Conservation (phyloP, 2,113 vertebrate species). For the Phalacrocorax pelagicus region DNA sequence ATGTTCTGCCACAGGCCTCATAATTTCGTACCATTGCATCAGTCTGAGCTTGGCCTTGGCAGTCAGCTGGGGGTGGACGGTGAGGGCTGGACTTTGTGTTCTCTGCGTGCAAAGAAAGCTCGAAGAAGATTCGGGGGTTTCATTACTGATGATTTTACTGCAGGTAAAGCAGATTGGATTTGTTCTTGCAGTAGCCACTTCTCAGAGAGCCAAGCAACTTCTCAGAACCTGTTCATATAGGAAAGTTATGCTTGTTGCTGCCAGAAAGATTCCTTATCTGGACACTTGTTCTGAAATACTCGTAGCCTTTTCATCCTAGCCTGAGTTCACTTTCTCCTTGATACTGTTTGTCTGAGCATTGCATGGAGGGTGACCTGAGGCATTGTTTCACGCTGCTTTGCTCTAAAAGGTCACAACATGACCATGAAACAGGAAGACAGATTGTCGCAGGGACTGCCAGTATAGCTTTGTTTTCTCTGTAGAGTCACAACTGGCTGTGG, state of each 20-base stretch:
- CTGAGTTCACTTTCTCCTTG: background rate
- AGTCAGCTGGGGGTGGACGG: background rate
- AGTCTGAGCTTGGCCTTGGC: background rate
- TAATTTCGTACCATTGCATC: constrained; percentile 38
- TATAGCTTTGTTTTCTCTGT: background rate
- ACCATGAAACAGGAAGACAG: background rate
- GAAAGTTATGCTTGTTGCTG: background rate
- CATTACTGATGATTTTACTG: background rate
- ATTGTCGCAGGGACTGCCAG: background rate
- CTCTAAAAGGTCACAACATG: background rate
- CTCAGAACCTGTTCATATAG: background rate
- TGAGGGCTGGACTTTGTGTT: background rate
- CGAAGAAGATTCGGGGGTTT: background rate
- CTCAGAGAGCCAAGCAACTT: background rate
- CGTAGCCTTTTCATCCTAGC: background rate
- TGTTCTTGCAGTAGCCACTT: background rate
- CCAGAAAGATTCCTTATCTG: background rate
- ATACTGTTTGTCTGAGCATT: background rate
- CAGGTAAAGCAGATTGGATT: background rate
- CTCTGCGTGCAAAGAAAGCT: background rate
- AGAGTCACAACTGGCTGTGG: background rate
- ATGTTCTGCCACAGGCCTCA: background rate
- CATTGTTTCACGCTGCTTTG: background rate
- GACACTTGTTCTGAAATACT: background rate
- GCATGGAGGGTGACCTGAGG: background rate